These are phyloP conservation scores for Blastomussa wellsi DNA, from an alignment of 92 coral and sea anemone species.

Conservation along the genomic window DNA sequence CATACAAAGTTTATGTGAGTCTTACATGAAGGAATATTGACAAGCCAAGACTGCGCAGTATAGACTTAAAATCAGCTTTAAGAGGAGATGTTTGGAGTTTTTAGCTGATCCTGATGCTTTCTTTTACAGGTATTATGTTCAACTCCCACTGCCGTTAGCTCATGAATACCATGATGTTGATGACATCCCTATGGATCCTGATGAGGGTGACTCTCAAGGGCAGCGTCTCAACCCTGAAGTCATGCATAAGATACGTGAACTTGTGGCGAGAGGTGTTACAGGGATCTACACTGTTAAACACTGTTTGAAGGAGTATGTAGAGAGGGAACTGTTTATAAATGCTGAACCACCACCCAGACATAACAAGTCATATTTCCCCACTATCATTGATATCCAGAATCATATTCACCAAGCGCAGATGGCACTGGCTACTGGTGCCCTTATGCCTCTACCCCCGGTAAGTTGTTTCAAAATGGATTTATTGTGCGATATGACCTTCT, in stretches of 20 bases:
- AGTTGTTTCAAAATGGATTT: too few species aligned
- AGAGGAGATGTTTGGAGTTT: too few species aligned
- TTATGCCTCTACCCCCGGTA: constrained; percentile 93
- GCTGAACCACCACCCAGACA: constrained; percentile 88
- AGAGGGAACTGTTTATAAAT: constrained; percentile 82
- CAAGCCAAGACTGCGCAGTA: too few species aligned
- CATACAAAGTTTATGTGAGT: too few species aligned
- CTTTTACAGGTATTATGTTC: constrained; percentile 81
- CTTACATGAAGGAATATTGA: too few species aligned
- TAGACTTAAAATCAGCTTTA: too few species aligned
- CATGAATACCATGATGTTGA: constrained; percentile 95
- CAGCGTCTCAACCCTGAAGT: constrained; percentile 91
- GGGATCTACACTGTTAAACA: constrained; percentile 96
- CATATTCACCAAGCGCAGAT: constrained; percentile 92
- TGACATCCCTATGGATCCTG: constrained; percentile 61
- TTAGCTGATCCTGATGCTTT: neutral
- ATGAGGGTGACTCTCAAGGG: constrained; percentile 64
- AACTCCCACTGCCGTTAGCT: constrained; percentile 91
- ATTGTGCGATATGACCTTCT: too few species aligned
- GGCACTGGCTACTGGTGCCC: constrained; percentile 88
- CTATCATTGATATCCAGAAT: constrained; percentile 95
- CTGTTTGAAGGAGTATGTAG: constrained; percentile 88
- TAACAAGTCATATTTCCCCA: constrained; percentile 94
- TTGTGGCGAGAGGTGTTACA: constrained; percentile 92
- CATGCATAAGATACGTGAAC: constrained; percentile 87